Base-by-base conservation (phyloP, 2,797 vertebrate species). In the Danionella dracula region DNA sequence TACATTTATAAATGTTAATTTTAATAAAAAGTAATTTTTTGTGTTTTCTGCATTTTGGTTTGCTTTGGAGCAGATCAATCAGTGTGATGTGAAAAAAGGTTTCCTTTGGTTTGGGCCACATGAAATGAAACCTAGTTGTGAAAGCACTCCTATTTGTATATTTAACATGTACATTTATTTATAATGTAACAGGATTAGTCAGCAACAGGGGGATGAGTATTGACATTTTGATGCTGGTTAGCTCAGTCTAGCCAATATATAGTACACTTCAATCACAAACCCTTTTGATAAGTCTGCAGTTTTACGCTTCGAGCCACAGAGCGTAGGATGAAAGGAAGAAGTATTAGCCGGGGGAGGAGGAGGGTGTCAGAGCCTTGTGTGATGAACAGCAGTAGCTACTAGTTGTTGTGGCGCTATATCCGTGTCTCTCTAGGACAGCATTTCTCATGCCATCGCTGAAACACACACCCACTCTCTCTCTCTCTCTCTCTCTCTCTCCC, bases 301-400 rank as follows among this genome's bases (percentile, higher is more conserved):
- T 41, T 57, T 66, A 40, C 37, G 16, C 53, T 42, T 66, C 5
- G 34, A 40, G 64, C 16, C 53, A 40, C 38, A 4, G 11, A 15
- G 21, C 31, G 23, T 66, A 41, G 53, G 64, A 66, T 56, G 63
- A 38, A 56, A 20, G 53, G 44, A 32, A 49, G 53, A 38, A 48
- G 53, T 40, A 49, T 56, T 66, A 40, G 42, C 42, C 7, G 23
- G 53, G 48, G 41, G 50, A 48, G 63, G 53, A 49, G 34, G 44
- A 57, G 27, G 35, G 64, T 66, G 64, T 57, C 53, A 66, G 8
- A 15, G 23, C 29, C 8, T 48, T 13, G 41, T 61, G 58, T 57
- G 64, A 57, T 56, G 53, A 66, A 57, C 64, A 66, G 44, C 64
- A 66, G 53, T 57, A 38, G 44, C 35, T 55, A 48, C 20, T 40